Evolutionary conservation across 2,797 vertebrate species (phyloP).

Genomic region (Hapalemur alaotrensis): DNA sequence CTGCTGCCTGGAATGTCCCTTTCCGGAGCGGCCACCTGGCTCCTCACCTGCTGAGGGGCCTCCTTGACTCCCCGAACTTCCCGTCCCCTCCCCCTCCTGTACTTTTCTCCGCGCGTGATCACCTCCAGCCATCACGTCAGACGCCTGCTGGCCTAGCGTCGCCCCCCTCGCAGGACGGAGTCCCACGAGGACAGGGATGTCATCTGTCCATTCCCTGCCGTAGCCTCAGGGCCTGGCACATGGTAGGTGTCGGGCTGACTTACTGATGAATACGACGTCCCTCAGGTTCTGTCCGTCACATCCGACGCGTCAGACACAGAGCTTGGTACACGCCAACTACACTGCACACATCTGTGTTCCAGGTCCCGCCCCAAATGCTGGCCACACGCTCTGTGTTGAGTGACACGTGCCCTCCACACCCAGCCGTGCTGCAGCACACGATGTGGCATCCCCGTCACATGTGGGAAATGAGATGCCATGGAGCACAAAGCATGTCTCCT

Average conservation of each 20-base stretch:
- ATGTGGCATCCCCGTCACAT: too few species aligned
- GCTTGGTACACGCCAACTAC: fast-evolving
- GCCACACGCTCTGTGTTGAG: fast-evolving
- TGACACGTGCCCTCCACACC: fast-evolving
- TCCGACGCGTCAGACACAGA: fast-evolving
- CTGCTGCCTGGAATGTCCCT: neutral
- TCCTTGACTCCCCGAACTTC: neutral
- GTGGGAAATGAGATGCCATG: fast-evolving
- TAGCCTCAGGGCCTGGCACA: neutral
- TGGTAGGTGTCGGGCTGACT: neutral
- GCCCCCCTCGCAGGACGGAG: fast-evolving
- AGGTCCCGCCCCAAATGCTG: neutral
- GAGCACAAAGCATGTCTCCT: neutral
- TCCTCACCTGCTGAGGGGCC: too few species aligned
- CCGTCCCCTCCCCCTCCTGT: too few species aligned
- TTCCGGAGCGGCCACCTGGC: neutral
- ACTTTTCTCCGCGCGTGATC: neutral
- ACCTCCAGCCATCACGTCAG: fast-evolving
- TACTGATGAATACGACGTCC: neutral
- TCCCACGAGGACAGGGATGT: neutral
- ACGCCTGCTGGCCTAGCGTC: fast-evolving
- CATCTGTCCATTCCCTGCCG: neutral
- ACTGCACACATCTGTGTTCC: neutral
- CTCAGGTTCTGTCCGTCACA: fast-evolving
- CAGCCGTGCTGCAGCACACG: too few species aligned